phyloP scores from a whole-genome alignment of 2,113 vertebrate genomes.

The Labeo catla region DNA sequence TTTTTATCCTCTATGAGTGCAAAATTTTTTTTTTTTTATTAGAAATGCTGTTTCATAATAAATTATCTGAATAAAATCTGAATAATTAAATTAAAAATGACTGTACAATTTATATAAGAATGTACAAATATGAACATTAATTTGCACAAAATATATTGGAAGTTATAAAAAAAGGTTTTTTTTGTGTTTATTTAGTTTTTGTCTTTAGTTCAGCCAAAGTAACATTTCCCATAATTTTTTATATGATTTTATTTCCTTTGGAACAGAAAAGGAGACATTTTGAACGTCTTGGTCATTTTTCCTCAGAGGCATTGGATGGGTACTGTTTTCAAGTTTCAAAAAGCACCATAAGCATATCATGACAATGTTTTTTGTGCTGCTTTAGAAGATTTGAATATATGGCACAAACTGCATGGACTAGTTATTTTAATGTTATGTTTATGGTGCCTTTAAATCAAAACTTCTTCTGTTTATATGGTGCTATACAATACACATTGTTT shows the following conservation, averaged over 20 bases:
- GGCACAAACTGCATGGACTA: background rate
- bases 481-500: too few relatives aligned
- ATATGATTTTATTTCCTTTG: background rate
- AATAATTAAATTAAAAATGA: too few relatives aligned
- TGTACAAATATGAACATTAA: background rate
- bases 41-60: background rate
- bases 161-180: background rate
- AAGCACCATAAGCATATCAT: background rate
- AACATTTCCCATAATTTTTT: background rate
- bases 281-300: background rate
- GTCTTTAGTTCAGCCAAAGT: background rate
- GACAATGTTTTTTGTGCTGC: background rate
- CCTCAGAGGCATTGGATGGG: background rate
- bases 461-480: background rate
- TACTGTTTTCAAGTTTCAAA: background rate
- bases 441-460: background rate
- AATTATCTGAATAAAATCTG: too few relatives aligned
- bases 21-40: background rate
- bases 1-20: background rate
- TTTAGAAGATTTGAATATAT: background rate
- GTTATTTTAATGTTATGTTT: background rate
- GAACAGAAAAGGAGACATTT: background rate
- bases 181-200: too few relatives aligned
- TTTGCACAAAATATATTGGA: background rate
- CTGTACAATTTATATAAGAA: background rate